Conservation (phyloP, 2,113 vertebrate species). For the Dicrurus megarhynchus region DNA sequence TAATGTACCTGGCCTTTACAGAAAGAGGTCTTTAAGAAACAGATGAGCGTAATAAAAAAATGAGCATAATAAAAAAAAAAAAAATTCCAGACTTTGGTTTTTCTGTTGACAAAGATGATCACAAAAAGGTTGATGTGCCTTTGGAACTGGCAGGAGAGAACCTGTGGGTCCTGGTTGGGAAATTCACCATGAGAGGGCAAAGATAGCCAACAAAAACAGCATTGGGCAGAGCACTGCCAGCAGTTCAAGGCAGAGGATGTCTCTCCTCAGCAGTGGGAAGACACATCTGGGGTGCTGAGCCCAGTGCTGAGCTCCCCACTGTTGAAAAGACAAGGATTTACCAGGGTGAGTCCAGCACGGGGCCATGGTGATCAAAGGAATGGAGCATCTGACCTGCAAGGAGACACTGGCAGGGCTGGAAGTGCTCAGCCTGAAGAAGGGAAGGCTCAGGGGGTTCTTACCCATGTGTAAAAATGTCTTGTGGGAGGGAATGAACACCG, state of each 20-base stretch:
- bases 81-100: background rate
- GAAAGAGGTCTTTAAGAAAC: background rate
- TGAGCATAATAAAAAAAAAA: background rate
- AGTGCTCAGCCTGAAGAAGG: background rate
- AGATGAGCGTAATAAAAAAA: background rate
- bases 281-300: background rate
- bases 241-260: background rate
- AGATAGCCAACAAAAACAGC: background rate
- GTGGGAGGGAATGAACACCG: background rate
- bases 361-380: background rate
- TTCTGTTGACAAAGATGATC: background rate
- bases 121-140: background rate
- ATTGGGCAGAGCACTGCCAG: background rate
- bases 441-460: background rate
- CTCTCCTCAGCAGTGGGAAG: background rate
- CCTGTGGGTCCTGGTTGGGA: background rate
- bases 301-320: background rate
- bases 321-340: background rate
- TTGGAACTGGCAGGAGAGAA: background rate
- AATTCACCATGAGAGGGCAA: background rate
- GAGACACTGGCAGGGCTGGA: background rate
- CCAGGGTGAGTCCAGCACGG: no score
- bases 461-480: fast-evolving
- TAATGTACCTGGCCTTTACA: background rate
- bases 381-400: background rate